These are phyloP conservation scores for Garrulus glandarius DNA, from an alignment of 2,797 vertebrate species.

Conservation along the genomic window DNA sequence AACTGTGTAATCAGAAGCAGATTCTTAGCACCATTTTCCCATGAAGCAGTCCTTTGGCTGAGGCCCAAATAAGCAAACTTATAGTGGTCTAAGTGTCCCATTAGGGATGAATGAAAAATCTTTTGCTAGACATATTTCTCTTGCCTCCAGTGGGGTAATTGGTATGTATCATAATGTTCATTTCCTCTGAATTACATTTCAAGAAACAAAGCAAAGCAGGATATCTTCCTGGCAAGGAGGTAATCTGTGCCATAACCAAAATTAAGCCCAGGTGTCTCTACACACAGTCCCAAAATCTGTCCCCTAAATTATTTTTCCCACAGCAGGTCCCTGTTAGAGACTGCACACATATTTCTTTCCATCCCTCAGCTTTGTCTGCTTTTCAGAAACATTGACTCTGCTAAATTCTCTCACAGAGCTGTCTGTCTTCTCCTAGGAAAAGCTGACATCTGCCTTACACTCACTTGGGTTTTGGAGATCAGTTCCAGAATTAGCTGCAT, in stretches of 20 bases:
- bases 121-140: background rate
- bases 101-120: background rate
- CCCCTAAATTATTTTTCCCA: background rate
- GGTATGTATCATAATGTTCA: accelerated
- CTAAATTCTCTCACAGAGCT: background rate
- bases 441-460: background rate
- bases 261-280: background rate
- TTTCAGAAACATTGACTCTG: background rate
- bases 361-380: background rate
- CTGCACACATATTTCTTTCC: background rate
- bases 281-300: background rate
- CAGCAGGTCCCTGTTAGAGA: background rate
- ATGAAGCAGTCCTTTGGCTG: background rate
- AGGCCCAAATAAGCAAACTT: background rate
- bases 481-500: background rate
- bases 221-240: background rate
- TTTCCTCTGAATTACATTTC: background rate
- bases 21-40: background rate
- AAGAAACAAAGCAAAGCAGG: background rate
- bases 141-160: background rate
- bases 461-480: background rate
- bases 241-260: background rate
- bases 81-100: background rate
- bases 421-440: background rate
- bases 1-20: background rate